These are phyloP conservation scores for Sander vitreus DNA, from an alignment of 2,113 vertebrate genomes.

Conservation along the genomic window DNA sequence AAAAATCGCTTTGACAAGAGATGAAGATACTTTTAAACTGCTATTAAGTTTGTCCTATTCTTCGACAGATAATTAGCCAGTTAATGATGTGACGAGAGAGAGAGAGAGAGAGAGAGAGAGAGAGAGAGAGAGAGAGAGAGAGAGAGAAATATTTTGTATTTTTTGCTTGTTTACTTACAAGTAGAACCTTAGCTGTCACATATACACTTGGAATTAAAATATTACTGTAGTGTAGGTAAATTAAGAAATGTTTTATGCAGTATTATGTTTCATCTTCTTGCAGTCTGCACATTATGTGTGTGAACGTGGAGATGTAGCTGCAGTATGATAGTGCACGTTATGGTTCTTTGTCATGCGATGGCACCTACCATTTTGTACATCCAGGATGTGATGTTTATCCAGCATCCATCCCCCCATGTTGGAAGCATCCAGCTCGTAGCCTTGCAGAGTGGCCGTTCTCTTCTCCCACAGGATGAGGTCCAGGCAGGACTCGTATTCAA, in stretches of 20 bases:
- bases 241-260: background rate
- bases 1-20: conserved; percentile 30
- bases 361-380: conserved; percentile 93
- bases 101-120: background rate
- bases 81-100: conserved; percentile 15
- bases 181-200: background rate
- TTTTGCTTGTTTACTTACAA: background rate
- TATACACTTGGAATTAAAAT: background rate
- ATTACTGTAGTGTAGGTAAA: background rate
- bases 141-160: background rate
- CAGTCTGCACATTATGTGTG: background rate
- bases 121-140: background rate
- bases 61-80: conserved; percentile 11
- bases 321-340: background rate
- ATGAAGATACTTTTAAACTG: conserved; percentile 38
- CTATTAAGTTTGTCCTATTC: conserved; percentile 4
- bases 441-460: conserved; percentile 93
- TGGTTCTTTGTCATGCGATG: background rate
- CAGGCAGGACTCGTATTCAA: conserved; percentile 97
- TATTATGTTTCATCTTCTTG: background rate
- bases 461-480: conserved; percentile 99
- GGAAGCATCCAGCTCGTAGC: conserved; percentile 95
- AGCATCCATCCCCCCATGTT: conserved; percentile 98
- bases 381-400: conserved; percentile 95
- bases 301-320: background rate